A percentile compares a stretch with the other conserved stretches of the same genome.
These are phyloP conservation scores for Phrynocephalus forsythii DNA, from an alignment of 2,797 vertebrate genomes.

Conservation along the genomic window DNA sequence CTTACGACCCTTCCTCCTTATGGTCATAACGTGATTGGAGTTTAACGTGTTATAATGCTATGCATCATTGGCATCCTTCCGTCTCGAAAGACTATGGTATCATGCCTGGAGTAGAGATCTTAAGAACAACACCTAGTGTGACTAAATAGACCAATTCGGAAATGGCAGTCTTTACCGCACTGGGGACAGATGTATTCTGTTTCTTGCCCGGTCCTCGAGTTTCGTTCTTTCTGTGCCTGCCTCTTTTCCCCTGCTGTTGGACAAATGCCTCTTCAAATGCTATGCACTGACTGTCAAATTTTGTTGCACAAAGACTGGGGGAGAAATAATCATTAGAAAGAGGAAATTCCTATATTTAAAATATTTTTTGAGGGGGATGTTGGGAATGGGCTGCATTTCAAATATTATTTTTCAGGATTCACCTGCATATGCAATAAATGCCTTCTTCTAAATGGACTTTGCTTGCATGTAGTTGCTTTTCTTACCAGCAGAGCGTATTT, in stretches of 20 bases:
- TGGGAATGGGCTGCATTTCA: neutral
- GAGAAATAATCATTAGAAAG: neutral
- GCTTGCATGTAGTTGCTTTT: neutral
- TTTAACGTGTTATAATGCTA: neutral
- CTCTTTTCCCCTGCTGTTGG: no score
- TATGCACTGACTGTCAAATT: neutral
- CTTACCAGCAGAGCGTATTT: neutral
- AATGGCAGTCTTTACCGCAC: no score
- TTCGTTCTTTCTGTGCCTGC: no score
- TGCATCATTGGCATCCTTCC: no score
- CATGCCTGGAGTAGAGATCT: no score
- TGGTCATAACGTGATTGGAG: neutral
- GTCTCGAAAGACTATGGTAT: no score
- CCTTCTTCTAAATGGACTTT: neutral
- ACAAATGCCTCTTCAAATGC: neutral
- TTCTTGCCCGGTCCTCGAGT: no score
- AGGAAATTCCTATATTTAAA: neutral
- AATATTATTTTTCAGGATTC: neutral
- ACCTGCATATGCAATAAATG: neutral
- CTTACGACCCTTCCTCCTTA: neutral
- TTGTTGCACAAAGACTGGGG: neutral
- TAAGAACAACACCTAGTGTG: no score
- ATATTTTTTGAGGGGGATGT: no score
- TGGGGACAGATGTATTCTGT: no score
- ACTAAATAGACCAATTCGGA: no score